Evolutionary conservation across 2,888 invertebrate species (phyloP).

Genomic region (Lasioglossum oenotherae): DNA sequence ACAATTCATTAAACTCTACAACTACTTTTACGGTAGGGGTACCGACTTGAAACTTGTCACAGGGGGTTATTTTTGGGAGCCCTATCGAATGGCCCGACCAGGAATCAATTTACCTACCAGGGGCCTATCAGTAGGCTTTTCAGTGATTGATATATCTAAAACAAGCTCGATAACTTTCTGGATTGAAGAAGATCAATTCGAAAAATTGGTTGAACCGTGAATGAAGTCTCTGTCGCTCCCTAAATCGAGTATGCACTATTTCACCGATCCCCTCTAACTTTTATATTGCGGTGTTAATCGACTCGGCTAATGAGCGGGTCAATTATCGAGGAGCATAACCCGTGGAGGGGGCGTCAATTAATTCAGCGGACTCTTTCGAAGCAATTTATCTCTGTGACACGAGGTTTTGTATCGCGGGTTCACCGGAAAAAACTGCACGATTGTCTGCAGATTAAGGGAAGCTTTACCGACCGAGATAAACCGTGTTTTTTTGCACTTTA

Average conservation of each 20-base stretch:
- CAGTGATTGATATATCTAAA: neutral
- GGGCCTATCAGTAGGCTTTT: neutral
- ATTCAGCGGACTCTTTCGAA: neutral
- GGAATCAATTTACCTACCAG: neutral
- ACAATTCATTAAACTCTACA: no score
- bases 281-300: neutral
- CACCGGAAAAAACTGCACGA: neutral
- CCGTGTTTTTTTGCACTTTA: neutral
- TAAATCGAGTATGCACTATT: neutral
- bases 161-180: neutral
- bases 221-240: neutral
- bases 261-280: neutral
- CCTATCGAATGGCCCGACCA: neutral
- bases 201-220: neutral
- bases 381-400: neutral
- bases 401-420: neutral
- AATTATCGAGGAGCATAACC: neutral
- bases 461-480: neutral
- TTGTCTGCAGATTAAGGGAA: neutral
- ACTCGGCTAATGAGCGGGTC: neutral
- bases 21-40: no score
- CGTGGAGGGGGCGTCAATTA: neutral
- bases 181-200: neutral
- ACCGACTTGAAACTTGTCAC: no score
- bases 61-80: no score